Evolutionary conservation across 2,113 vertebrate genomes (phyloP), one percentile per base, ranked within the genome.

Genomic region (Protobothrops flavoviridis): DNA sequence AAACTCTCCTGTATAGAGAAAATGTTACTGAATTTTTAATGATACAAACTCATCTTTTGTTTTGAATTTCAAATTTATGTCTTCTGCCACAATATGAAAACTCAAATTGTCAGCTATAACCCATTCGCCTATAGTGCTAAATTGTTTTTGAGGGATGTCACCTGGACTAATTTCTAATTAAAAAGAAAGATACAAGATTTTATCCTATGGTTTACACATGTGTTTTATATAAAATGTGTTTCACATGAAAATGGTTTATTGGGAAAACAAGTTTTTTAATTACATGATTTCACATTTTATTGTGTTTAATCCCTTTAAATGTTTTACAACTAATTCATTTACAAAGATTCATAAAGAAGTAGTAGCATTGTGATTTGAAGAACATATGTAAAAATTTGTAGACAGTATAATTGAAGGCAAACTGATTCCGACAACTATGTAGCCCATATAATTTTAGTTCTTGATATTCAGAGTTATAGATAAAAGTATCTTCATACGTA

Each of bases 261-360:
- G 69, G 69, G 15, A 89, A 81, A 94, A 69, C 93, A 74, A 53
- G 87, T 96, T 88, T 92, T 74, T 94, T 95, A 91, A 94, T 95
- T 93, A 87, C 39, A 88, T 59, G 81, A 20, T 55, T 92, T 61
- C 17, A 95, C 94, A 95, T 81, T 95, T 95, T 96, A 94, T 89
- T 90, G 33, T 85, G 9, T 95, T 74, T 94, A 92, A 57, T 91
- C 5, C 0, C 91, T 52, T 43, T 61, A 88, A 93, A 93, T 64
- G 93, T 33, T 85, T 23, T 1, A 0, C 52, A 90, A 53, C 55
- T 93, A 88, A 88, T 69, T 57, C 87, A 64, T 61, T 56, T 93
- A 48, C 52, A 43, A 91, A 50, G 29, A 88, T 52, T 92, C 56
- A 92, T 87, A 59, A 86, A 64, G 20, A 21, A 90, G 48, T 43